Evolutionary conservation across 2,113 vertebrate species (phyloP).

Genomic region (Melanerpes formicivorus): DNA sequence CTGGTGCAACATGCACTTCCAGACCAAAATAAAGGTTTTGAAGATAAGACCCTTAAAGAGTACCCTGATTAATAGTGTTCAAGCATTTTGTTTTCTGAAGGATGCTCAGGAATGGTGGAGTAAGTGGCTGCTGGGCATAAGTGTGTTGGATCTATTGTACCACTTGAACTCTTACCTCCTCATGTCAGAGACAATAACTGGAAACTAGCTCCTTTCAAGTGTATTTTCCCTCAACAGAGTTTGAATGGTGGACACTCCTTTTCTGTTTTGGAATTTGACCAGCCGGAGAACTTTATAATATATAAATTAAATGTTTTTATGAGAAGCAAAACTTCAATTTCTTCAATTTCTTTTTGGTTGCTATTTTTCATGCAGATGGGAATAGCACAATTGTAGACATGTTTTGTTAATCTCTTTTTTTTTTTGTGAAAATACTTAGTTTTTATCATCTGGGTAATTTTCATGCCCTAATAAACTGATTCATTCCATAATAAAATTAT

Average conservation of each 20-base stretch:
- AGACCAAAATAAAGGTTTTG: background rate
- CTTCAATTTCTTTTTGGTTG: background rate
- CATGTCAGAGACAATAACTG: background rate
- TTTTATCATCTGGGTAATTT: background rate
- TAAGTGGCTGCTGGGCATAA: background rate
- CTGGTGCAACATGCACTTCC: background rate
- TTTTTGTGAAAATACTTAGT: background rate
- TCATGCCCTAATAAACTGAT: background rate
- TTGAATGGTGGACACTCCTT: background rate
- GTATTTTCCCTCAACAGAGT: background rate
- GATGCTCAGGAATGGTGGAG: background rate
- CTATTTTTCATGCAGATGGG: background rate
- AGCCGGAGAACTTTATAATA: background rate
- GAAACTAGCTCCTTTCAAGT: background rate
- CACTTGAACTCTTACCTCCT: background rate
- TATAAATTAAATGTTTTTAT: background rate
- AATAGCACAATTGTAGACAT: background rate
- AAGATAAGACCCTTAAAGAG: background rate
- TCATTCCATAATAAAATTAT: background rate
- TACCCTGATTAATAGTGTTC: background rate
- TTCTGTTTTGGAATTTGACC: background rate
- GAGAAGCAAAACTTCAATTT: background rate
- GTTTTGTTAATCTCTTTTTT: background rate
- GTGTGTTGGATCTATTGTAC: background rate
- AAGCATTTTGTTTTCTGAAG: background rate